phyloP scores from a whole-genome alignment of 2,797 vertebrate genomes.

The Coranthus polyacanthus region DNA sequence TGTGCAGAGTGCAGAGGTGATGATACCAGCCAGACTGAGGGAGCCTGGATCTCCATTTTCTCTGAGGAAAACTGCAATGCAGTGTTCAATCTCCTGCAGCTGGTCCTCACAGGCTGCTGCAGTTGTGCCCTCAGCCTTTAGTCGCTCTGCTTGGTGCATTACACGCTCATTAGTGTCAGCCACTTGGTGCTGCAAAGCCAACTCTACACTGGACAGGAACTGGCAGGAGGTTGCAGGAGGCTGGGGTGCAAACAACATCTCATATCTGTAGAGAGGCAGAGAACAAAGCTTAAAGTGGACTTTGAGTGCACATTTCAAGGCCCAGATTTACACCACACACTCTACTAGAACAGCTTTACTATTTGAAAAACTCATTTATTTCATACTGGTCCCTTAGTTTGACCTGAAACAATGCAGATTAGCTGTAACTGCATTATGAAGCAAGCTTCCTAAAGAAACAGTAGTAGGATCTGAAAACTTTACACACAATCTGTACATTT shows the following conservation, averaged over 20 bases:
- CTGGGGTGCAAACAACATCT: slow-evolving; percentile 93
- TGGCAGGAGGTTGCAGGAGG: slow-evolving; percentile 88
- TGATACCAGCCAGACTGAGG: slow-evolving; percentile 92
- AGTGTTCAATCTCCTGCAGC: slow-evolving; percentile 96
- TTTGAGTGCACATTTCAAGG: neutral
- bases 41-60: slow-evolving; percentile 95
- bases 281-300: neutral
- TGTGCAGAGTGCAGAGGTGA: slow-evolving; percentile 93
- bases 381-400: too few relatives aligned
- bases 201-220: slow-evolving; percentile 92
- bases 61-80: slow-evolving; percentile 93
- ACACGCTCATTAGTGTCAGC: slow-evolving; percentile 92
- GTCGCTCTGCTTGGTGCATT: slow-evolving; percentile 91
- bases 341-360: too few relatives aligned
- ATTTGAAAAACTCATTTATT: too few relatives aligned
- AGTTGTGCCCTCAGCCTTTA: slow-evolving; percentile 93
- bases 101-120: slow-evolving; percentile 94
- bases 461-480: too few relatives aligned
- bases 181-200: slow-evolving; percentile 92
- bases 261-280: slow-evolving; percentile 85
- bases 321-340: too few relatives aligned
- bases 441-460: too few relatives aligned
- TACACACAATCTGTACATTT: too few relatives aligned
- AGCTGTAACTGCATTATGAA: too few relatives aligned
- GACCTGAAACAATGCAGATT: too few relatives aligned